Conservation (phyloP, 2,113 vertebrate species). For the Eretmochelys imbricata region DNA sequence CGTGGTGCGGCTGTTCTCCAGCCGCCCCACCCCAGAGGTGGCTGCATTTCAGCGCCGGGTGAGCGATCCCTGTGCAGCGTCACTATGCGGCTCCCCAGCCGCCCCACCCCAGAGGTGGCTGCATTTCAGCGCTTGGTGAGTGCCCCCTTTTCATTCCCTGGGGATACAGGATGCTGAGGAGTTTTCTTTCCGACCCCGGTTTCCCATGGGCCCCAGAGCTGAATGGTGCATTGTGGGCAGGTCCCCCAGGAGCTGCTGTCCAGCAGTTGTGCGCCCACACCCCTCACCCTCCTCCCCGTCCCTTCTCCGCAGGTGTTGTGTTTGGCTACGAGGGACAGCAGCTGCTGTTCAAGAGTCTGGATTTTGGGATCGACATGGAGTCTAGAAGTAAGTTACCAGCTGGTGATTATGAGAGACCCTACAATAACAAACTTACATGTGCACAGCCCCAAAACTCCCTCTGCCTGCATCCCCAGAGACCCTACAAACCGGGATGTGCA, state of each 20-base stretch:
- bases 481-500: not conserved
- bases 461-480: not conserved
- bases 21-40: not conserved
- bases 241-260: not conserved
- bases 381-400: constrained; percentile 85
- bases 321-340: constrained; percentile 87
- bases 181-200: not conserved
- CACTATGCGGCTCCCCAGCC: too few species aligned
- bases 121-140: not conserved
- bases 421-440: not conserved
- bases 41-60: too few species aligned
- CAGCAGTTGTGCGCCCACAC: not conserved
- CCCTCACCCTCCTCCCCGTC: not conserved
- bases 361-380: constrained; percentile 95
- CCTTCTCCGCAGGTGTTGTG: constrained; percentile 82
- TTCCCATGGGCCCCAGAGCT: not conserved
- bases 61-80: too few species aligned
- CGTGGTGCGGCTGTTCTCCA: not conserved
- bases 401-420: not conserved
- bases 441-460: too few species aligned
- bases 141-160: not conserved
- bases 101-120: not conserved
- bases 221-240: not conserved
- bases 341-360: constrained; percentile 88
- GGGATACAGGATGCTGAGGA: not conserved